phyloP scores from a whole-genome alignment of 2,113 vertebrate genomes.

The Hystrix brachyura region DNA sequence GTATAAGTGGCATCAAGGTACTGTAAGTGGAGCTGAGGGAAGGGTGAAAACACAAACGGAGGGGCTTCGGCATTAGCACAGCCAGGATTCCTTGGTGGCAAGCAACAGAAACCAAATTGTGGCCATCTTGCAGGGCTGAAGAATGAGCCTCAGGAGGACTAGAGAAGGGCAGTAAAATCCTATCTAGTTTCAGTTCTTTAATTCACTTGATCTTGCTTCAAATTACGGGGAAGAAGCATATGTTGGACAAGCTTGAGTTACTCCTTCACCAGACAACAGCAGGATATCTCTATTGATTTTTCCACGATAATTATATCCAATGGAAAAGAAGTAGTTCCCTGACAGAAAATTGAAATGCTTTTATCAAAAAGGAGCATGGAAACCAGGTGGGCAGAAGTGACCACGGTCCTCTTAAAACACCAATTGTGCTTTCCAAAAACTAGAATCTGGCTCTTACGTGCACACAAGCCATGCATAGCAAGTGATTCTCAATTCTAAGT shows the following conservation, averaged over 20 bases:
- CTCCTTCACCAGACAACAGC: not conserved
- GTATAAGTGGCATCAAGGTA: not conserved
- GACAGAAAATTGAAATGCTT: not conserved
- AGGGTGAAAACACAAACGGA: not conserved
- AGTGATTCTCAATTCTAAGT: conserved; percentile 21
- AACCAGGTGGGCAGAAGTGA: not conserved
- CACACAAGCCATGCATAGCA: not conserved
- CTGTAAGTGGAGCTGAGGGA: not conserved
- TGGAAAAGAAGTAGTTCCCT: not conserved
- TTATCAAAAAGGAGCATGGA: not conserved
- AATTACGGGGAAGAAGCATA: not conserved
- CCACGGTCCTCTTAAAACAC: not conserved
- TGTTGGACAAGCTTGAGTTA: not conserved
- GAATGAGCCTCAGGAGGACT: not conserved
- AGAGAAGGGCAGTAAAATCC: not conserved
- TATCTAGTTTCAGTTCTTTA: not conserved
- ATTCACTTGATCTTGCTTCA: not conserved
- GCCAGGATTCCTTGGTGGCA: not conserved
- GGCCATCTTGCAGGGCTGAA: too few species aligned
- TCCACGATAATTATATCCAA: not conserved
- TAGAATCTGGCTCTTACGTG: not conserved
- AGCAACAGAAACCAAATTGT: not conserved
- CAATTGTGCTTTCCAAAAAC: not conserved
- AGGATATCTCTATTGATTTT: not conserved
- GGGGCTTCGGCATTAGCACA: not conserved